These are phyloP conservation scores for Alentia gelatinosa DNA, from an alignment of 2,888 invertebrate species.

Conservation along the genomic window DNA sequence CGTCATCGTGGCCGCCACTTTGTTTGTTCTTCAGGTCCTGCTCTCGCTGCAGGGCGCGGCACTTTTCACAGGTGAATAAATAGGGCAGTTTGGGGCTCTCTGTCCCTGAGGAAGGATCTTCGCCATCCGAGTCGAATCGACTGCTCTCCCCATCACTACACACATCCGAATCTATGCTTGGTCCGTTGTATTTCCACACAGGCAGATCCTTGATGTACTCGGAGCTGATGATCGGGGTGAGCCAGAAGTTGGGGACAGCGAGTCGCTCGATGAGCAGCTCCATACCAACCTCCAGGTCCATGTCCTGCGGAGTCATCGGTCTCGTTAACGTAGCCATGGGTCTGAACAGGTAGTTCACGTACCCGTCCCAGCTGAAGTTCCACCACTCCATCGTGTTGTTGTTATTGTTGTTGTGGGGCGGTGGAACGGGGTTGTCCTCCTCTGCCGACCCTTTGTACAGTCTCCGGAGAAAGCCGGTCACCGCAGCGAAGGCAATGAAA, in stretches of 20 bases:
- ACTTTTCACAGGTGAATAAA: conserved; percentile 66
- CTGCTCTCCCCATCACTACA: conserved; percentile 62
- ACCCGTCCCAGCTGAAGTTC: conserved; percentile 79
- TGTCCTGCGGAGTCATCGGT: conserved; percentile 70
- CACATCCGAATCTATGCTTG: conserved; percentile 57
- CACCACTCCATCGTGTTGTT: conserved; percentile 76
- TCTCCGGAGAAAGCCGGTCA: conserved; percentile 64
- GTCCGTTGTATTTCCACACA: conserved; percentile 79
- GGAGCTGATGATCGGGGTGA: conserved; percentile 80
- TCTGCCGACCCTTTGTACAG: conserved; percentile 32
- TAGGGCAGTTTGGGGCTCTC: conserved; percentile 26
- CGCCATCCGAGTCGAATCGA: conserved; percentile 52
- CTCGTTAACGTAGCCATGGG: conserved; percentile 73
- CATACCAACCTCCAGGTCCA: conserved; percentile 78
- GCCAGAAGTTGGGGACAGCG: conserved; percentile 81
- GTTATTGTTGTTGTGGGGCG: conserved; percentile 45
- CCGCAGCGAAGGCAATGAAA: conserved; percentile 72
- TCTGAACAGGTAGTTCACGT: conserved; percentile 74
- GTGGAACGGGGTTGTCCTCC: background rate
- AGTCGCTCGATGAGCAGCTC: conserved; percentile 81
- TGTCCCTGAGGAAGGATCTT: conserved; percentile 19
- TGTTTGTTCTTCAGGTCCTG: conserved; percentile 18
- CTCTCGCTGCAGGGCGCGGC: conserved; percentile 62
- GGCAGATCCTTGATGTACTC: conserved; percentile 82
- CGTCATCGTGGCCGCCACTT: background rate